Evolutionary conservation across 2,113 vertebrate genomes (phyloP).

Genomic region (Chloropsis cyanopogon): DNA sequence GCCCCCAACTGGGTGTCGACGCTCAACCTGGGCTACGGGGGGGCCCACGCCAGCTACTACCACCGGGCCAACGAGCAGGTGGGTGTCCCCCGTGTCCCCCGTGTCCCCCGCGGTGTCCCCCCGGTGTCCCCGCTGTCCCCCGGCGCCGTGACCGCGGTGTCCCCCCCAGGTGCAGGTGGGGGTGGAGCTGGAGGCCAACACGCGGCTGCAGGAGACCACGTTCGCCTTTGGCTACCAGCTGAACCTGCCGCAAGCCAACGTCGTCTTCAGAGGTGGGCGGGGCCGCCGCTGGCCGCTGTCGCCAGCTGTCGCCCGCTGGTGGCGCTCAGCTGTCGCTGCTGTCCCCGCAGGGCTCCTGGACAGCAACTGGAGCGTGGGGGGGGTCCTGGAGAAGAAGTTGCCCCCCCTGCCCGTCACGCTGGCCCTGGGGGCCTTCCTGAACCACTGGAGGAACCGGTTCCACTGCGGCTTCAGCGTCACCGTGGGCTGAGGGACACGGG

Average conservation of each 20-base stretch:
- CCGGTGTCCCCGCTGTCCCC: background rate
- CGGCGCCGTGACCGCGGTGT: fast-evolving
- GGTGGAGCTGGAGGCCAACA: conserved; percentile 96
- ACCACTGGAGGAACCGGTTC: conserved; percentile 90
- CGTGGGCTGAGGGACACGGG: conserved; percentile 78
- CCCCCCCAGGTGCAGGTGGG: conserved; percentile 87
- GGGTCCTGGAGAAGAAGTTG: conserved; percentile 90
- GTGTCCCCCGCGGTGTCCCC: background rate
- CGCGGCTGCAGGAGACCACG: conserved; percentile 90
- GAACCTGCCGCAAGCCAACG: conserved; percentile 87
- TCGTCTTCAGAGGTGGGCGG: conserved; percentile 86
- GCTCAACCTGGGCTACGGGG: conserved; percentile 89
- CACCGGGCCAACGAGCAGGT: conserved; percentile 94
- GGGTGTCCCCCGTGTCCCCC: background rate
- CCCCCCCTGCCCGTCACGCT: conserved; percentile 89
- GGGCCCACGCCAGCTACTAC: conserved; percentile 94
- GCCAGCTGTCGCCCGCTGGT: fast-evolving
- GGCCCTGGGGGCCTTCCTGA: conserved; percentile 92
- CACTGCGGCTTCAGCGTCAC: conserved; percentile 92
- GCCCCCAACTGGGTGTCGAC: conserved; percentile 90
- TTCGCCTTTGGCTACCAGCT: conserved; percentile 96
- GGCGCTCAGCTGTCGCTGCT: background rate
- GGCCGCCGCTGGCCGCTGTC: fast-evolving
- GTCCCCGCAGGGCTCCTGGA: conserved; percentile 83
- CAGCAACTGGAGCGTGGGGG: conserved; percentile 94